Percentiles rank a stretch among this genome's conserved stretches.
Evolutionary conservation across 2,797 vertebrate species (phyloP).

Genomic region (Pangasius krempfi): DNA sequence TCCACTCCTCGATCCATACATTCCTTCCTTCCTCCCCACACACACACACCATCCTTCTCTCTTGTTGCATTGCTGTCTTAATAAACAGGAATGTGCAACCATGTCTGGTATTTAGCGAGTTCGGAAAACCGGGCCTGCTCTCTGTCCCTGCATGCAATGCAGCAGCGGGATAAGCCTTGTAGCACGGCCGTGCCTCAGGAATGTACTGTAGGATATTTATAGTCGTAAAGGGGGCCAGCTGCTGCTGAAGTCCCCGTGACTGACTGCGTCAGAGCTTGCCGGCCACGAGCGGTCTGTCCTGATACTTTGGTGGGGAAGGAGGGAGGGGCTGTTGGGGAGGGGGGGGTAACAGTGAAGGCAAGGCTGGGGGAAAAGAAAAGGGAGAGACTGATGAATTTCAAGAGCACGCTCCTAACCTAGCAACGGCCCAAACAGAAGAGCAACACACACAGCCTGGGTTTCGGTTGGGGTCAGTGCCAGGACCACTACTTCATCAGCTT

Average conservation of each 20-base stretch:
- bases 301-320: not conserved
- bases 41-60: constrained; percentile 25
- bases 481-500: not conserved
- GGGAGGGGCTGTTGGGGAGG: too few species aligned
- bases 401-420: constrained; percentile 60
- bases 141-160: constrained; percentile 57
- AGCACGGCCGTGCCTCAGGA: constrained; percentile 46
- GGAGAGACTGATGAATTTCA: constrained; percentile 58
- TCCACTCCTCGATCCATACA: constrained; percentile 32
- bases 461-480: constrained; percentile 14
- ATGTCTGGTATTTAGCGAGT: constrained; percentile 69
- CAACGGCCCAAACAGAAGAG: constrained; percentile 70
- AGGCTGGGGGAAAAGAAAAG: constrained; percentile 37
- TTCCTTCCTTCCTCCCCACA: constrained; percentile 38
- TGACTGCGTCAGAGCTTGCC: constrained; percentile 54
- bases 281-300: not conserved
- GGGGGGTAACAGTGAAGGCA: not conserved
- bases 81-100: constrained; percentile 73
- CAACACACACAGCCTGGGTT: constrained; percentile 55
- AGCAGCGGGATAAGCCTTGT: constrained; percentile 40
- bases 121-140: constrained; percentile 57
- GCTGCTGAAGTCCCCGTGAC: constrained; percentile 62
- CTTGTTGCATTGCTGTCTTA: constrained; percentile 59
- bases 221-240: constrained; percentile 73
- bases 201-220: constrained; percentile 65